Conservation (phyloP, 2,888 invertebrate species). For the Pemphredon lugubris region DNA sequence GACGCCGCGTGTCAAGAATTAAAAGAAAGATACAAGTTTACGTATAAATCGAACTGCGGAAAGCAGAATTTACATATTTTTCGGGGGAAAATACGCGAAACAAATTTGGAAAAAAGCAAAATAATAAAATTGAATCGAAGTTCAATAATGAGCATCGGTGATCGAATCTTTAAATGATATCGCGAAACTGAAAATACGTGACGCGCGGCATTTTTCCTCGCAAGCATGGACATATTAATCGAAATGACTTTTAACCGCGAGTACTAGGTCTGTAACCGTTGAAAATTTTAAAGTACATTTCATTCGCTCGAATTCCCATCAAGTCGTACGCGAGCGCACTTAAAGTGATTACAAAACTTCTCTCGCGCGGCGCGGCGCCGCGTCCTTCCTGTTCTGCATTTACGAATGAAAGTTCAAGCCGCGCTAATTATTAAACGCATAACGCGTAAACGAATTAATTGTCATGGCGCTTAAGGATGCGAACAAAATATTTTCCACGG, state of each 20-base stretch:
- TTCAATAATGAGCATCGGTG: too few species aligned
- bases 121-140: too few species aligned
- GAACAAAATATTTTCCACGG: constrained; percentile 1
- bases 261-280: constrained; percentile 14
- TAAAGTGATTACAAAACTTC: constrained; percentile 64
- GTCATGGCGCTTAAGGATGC: constrained; percentile 11
- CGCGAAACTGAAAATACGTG: too few species aligned
- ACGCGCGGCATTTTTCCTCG: too few species aligned
- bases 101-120: too few species aligned
- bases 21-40: too few species aligned
- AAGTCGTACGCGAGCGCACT: constrained; percentile 60
- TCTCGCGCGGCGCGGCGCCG: constrained; percentile 24
- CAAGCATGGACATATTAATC: constrained; percentile 24
- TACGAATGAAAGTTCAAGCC: constrained; percentile 47
- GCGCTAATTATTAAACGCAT: constrained; percentile 54
- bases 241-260: background rate
- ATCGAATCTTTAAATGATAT: too few species aligned
- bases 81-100: too few species aligned
- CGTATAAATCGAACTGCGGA: too few species aligned
- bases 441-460: constrained; percentile 47
- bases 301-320: constrained; percentile 49
- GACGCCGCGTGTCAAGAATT: too few species aligned
- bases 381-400: constrained; percentile 37
- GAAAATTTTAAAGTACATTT: constrained; percentile 52
- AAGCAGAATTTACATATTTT: too few species aligned